Base-by-base conservation (phyloP, 2,797 vertebrate species). In the Rhyacichthys aspro region DNA sequence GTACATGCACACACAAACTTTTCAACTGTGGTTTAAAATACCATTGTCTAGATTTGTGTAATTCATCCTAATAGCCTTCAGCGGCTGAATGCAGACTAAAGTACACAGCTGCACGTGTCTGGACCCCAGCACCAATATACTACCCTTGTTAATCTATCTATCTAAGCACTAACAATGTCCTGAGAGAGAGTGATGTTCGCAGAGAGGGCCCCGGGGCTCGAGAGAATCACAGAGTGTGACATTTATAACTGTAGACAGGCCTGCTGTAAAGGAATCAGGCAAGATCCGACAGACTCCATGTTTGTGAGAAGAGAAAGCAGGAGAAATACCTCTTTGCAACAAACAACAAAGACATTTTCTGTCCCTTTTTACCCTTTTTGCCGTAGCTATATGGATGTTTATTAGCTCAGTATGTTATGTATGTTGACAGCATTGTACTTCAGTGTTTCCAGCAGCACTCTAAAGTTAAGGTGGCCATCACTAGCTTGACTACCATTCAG, bases 161-260 rank as follows among this genome's bases (percentile, higher is more conserved):
- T 60, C 36, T 46, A 62, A 81, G 55, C 53, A 49, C 43, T 63
- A 60, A 45, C 58, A 37, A 23, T 38, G 42, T 50, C 45, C 54
- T 47, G 5, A 42, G 61, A 45, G 32, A 33, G 34, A 74, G 50
- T 48, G 56, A 42, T 58, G 43, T 48, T 46, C 63, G 54, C 23
- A 53, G 56, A 61, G 34, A 67, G 69, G 48, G 60, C 73, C 79
- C 69, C 0, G 34, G 76, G 69, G 63, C 52, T 63, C n/a, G 5
- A 63, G 33, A 75, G 59, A 63, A 44, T 59, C 43, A 43, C n/a
- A 54, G 72, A 67, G 68, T 18, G 57, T 82, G 63, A 67, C 61
- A 67, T 67, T 84, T 70, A 75, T 37, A 70, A 50, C 49, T 79
- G 32, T 50, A 73, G 82, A 85, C 78, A 86, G 71, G 73, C 74